Base-by-base conservation (phyloP, 2,797 vertebrate genomes). In the Poecilia velifera region DNA sequence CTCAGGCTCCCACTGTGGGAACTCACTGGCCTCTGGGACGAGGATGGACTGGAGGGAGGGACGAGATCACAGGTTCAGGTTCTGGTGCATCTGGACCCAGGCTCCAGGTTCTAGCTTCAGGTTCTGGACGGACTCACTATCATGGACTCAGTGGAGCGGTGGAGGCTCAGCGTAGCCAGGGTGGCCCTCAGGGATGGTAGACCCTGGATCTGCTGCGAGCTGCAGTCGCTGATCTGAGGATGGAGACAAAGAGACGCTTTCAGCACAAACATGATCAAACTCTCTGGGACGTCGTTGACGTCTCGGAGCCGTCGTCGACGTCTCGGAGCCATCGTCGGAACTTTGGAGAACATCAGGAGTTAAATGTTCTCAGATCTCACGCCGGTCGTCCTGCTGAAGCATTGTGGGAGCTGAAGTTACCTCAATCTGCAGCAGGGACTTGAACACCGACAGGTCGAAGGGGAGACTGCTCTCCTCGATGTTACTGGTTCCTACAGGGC, bases 391-490 rank as follows among this genome's bases (percentile, higher is more conserved):
- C 49, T 53, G 49, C 49, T 22, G 2, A 53, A 22, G 49, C 7
- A 53, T 25, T 53, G 49, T 53, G 49, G 31, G 43, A 7, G 34
- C 34, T 45, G 45, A 75, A 47, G 51, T 77, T 93, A 99, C 98
- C 97, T 99, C 97, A 70, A 99, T 97, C 87, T 99, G 98, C 83
- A 97, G 95, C 91, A 99, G 96, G 0, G 98, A 96, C 80, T 99
- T 99, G 91, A 99, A 99, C 84, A 99, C 93, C 13, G 97, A 98
- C 76, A 99, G 91, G 90, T 99, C 98, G 85, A 98, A 99, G 3
- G 96, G 95, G 31, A 99, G 95, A 64, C 91, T 94, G 89, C 94
- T 95, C 86, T 99, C 98, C 88, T 97, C 94, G 92, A 99, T 99
- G 91, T 98, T 98, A 92, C 98, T 99, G 90, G 95, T 97, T 89